Evolutionary conservation across 2,888 invertebrate species (phyloP).

Genomic region (Emmelina monodactyla): DNA sequence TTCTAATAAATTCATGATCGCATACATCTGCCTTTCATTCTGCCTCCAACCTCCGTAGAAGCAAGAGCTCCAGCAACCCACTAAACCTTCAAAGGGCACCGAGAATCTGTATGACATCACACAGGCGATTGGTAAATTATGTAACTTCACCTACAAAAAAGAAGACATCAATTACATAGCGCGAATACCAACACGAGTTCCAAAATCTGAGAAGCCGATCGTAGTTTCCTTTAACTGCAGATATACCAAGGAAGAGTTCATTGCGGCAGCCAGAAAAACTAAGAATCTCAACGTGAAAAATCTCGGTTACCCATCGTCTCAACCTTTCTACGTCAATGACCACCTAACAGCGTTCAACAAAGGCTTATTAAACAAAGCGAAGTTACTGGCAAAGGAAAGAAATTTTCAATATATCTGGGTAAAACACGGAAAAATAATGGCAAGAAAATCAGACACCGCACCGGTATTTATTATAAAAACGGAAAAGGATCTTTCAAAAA

Average conservation of each 20-base stretch:
- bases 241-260: slow-evolving; percentile 12
- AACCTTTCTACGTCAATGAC: slow-evolving; percentile 10
- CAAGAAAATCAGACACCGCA: slow-evolving; percentile 11
- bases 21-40: no score
- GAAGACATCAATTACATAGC: slow-evolving; percentile 15
- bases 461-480: slow-evolving; percentile 11
- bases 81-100: slow-evolving; percentile 5
- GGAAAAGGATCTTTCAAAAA: slow-evolving; percentile 10
- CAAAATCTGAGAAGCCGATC: slow-evolving; percentile 11
- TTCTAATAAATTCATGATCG: no score
- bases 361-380: slow-evolving; percentile 4
- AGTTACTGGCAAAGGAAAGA: slow-evolving; percentile 5
- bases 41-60: no score
- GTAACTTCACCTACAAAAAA: slow-evolving; percentile 1
- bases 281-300: slow-evolving; percentile 6
- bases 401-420: slow-evolving; percentile 14
- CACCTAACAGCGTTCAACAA: slow-evolving; percentile 10
- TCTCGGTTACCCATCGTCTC: slow-evolving; percentile 5
- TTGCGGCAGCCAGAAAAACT: slow-evolving; percentile 7
- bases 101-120: slow-evolving; percentile 13
- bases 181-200: slow-evolving; percentile 11
- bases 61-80: no score
- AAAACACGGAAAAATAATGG: slow-evolving; percentile 16
- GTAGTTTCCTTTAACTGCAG: slow-evolving; percentile 10
- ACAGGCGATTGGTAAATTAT: slow-evolving; percentile 3